Conservation (phyloP, 2,797 vertebrate genomes). For the Botia kubotai region DNA sequence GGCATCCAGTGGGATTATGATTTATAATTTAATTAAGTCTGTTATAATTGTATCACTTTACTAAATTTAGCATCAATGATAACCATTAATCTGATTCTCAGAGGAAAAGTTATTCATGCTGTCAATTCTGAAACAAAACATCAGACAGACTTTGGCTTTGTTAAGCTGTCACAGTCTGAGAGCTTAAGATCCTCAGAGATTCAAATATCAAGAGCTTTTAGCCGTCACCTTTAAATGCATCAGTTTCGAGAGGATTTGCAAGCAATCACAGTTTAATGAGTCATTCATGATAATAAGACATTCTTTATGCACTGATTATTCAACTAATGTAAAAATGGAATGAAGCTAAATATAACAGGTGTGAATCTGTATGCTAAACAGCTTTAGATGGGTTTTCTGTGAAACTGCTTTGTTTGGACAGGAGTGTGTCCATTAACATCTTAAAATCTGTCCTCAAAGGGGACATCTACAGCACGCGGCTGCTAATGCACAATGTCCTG, state of each 20-base stretch:
- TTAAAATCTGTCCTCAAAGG: not conserved
- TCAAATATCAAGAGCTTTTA: conserved; percentile 11
- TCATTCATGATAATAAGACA: conserved; percentile 5
- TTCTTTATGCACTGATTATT: conserved; percentile 30
- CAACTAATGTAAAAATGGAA: conserved; percentile 26
- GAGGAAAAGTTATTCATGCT: not conserved
- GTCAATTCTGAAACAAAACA: not conserved
- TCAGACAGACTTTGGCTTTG: conserved; percentile 3
- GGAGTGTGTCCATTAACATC: not conserved
- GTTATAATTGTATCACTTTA: not conserved
- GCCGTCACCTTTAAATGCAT: not conserved
- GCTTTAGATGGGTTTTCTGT: not conserved
- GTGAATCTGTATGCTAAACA: conserved; percentile 22
- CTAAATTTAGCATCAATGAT: not conserved
- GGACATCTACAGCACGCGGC: not conserved
- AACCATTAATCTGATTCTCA: not conserved
- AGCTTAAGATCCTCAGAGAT: conserved; percentile 11
- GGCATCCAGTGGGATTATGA: not conserved
- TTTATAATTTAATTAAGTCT: not conserved
- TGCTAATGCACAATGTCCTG: not conserved
- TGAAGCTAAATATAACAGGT: conserved; percentile 22
- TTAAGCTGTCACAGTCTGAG: not conserved
- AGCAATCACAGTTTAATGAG: conserved; percentile 4
- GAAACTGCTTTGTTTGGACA: not conserved
- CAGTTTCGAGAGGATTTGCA: not conserved